These are phyloP conservation scores for Rutilus rutilus DNA, from an alignment of 2,113 vertebrate species.

Conservation along the genomic window DNA sequence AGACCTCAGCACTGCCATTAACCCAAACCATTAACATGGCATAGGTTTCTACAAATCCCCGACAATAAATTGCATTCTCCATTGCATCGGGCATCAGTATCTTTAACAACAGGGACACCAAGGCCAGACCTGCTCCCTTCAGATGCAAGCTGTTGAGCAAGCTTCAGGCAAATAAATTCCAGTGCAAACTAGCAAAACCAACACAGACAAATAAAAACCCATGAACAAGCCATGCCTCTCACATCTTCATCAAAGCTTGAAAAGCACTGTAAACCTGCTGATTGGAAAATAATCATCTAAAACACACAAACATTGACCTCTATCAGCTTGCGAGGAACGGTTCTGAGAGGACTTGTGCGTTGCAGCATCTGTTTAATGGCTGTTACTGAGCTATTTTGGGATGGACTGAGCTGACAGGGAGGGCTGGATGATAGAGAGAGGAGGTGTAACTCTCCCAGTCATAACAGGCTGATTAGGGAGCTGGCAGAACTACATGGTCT, in stretches of 20 bases:
- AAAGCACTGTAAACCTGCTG: background rate
- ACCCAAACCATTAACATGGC: background rate
- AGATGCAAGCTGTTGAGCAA: slow-evolving; percentile 73
- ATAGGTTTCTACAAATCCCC: background rate
- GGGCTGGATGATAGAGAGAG: slow-evolving; percentile 19
- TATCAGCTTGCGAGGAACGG: background rate
- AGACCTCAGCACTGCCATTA: background rate
- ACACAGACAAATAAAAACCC: slow-evolving; percentile 11
- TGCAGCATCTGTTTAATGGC: slow-evolving; percentile 47
- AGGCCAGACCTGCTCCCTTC: slow-evolving; percentile 70
- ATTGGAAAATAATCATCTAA: slow-evolving; percentile 25
- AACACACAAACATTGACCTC: background rate
- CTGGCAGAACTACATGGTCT: slow-evolving; percentile 31
- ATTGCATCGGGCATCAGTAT: background rate
- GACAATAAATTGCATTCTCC: background rate
- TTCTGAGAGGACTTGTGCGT: slow-evolving; percentile 11
- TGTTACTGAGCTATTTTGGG: slow-evolving; percentile 37
- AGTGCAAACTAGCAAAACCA: slow-evolving; percentile 69
- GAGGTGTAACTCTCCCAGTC: slow-evolving; percentile 29
- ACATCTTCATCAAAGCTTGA: background rate
- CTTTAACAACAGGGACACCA: slow-evolving; percentile 57
- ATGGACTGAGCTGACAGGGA: slow-evolving; percentile 9
- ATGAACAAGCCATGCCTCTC: slow-evolving; percentile 28
- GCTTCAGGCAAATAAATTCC: slow-evolving; percentile 74
- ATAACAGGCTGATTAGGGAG: slow-evolving; percentile 44